These are phyloP conservation scores for Illadopsis cleaveri DNA, from an alignment of 2,113 vertebrate genomes.

Conservation along the genomic window DNA sequence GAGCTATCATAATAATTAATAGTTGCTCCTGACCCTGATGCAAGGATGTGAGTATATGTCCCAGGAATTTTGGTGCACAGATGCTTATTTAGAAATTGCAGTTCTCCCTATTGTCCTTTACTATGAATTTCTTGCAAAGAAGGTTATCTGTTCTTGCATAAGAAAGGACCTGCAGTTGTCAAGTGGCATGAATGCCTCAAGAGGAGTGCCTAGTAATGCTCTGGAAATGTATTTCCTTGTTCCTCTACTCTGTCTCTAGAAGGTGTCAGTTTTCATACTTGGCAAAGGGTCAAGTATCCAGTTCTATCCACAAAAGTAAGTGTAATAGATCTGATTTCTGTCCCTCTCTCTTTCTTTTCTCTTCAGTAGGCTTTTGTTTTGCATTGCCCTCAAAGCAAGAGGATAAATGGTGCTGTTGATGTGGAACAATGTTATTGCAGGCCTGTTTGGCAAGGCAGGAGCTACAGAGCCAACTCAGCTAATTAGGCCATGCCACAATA, in stretches of 20 bases:
- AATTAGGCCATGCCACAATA: background rate
- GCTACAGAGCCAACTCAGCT: background rate
- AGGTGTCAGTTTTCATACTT: background rate
- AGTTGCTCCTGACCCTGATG: background rate
- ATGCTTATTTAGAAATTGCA: constrained; percentile 35
- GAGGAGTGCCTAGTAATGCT: background rate
- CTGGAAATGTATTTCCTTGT: background rate
- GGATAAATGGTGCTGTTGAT: background rate
- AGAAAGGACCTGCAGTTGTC: background rate
- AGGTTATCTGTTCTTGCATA: background rate
- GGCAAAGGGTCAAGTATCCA: background rate
- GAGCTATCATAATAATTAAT: background rate
- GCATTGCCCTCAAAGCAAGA: background rate
- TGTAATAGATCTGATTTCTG: background rate
- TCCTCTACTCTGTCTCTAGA: background rate
- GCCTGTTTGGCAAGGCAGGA: background rate
- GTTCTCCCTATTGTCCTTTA: background rate
- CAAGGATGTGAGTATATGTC: background rate
- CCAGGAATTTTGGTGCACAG: background rate
- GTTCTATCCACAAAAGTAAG: background rate
- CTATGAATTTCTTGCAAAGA: constrained; percentile 4
- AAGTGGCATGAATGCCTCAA: background rate
- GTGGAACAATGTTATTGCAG: background rate
- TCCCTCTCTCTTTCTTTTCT: background rate
- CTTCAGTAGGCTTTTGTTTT: background rate